A percentile compares a stretch with the other conserved stretches of the same genome.
Conservation (phyloP, 2,797 vertebrate genomes). For the Miichthys miiuy region DNA sequence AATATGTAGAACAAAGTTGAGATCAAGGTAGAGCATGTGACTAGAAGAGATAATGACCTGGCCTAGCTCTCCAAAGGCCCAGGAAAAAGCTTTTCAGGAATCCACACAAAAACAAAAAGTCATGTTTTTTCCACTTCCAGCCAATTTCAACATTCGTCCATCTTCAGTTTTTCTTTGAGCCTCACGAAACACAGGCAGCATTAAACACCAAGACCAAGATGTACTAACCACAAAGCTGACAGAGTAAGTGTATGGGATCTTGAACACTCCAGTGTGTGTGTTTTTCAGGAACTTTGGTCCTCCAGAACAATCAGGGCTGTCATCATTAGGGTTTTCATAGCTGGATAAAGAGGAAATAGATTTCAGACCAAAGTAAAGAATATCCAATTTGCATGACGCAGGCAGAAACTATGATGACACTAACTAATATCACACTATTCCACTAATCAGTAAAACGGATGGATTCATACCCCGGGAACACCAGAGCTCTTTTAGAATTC, state of each 20-base stretch:
- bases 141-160: no score
- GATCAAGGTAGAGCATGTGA: no score
- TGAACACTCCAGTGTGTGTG: conserved; percentile 84
- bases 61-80: no score
- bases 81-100: no score
- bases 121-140: no score
- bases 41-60: no score
- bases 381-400: neutral
- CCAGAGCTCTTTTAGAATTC: neutral
- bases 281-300: conserved; percentile 92
- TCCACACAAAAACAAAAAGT: no score
- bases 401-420: neutral
- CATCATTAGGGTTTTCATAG: conserved; percentile 87
- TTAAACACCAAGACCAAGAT: neutral
- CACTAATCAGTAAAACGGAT: neutral
- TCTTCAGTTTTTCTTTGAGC: neutral
- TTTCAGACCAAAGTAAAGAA: neutral
- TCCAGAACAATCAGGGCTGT: conserved; percentile 89
- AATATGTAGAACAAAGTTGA: no score
- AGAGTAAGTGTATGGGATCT: conserved; percentile 92
- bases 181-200: neutral
- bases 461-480: neutral
- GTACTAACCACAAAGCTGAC: conserved; percentile 84
- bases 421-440: neutral
- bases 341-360: conserved; percentile 71